Conservation (phyloP, 1,140 invertebrate species). For the Drosophila mayri region DNA sequence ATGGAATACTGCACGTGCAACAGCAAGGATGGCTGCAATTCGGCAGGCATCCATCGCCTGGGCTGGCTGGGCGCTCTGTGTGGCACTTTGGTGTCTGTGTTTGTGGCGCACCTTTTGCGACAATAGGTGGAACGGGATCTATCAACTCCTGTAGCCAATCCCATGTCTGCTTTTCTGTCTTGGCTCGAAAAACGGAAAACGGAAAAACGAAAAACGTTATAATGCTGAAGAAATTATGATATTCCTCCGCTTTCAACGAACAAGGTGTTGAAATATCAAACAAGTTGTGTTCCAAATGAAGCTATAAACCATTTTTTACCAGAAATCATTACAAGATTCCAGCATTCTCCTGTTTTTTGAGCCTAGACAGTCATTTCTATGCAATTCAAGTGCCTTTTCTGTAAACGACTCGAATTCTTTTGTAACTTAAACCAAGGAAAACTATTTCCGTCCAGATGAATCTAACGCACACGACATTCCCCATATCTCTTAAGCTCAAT, state of each 20-base stretch:
- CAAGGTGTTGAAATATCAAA: not conserved
- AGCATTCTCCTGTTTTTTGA: not conserved
- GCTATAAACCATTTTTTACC: not conserved
- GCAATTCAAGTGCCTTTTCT: conserved; percentile 63
- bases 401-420: conserved; percentile 35
- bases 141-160: conserved; percentile 13
- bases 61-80: conserved; percentile 91
- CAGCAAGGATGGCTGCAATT: conserved; percentile 96
- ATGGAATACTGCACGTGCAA: conserved; percentile 97
- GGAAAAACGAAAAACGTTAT: no score
- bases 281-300: not conserved
- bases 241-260: not conserved
- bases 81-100: conserved; percentile 98
- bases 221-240: not conserved
- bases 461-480: conserved; percentile 31
- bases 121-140: conserved; percentile 32
- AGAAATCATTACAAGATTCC: not conserved
- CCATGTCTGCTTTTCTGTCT: conserved; percentile 8
- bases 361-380: conserved; percentile 2
- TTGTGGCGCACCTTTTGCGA: conserved; percentile 87
- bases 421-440: conserved; percentile 50
- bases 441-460: conserved; percentile 46
- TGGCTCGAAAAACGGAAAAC: not conserved
- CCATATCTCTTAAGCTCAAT: conserved; percentile 38
- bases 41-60: conserved; percentile 76